These are phyloP conservation scores for Natator depressus DNA, from an alignment of 2,113 vertebrate species.

Conservation along the genomic window DNA sequence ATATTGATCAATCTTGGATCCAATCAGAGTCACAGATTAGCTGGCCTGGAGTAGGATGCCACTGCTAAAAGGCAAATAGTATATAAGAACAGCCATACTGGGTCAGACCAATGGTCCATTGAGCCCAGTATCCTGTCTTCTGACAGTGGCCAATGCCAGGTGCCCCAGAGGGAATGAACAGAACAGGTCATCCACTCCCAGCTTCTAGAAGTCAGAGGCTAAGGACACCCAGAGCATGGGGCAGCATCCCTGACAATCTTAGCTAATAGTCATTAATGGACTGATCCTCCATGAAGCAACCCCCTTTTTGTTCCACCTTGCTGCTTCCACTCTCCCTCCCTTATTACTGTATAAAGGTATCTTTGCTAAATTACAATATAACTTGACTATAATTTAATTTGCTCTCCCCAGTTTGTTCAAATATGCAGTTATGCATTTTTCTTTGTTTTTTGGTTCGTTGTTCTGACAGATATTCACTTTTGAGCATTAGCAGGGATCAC, in stretches of 20 bases:
- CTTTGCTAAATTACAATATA: neutral
- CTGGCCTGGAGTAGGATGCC: neutral
- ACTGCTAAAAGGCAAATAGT: neutral
- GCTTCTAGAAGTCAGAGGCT: neutral
- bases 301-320: no score
- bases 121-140: neutral
- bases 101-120: neutral
- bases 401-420: neutral
- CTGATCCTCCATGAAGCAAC: no score
- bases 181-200: neutral
- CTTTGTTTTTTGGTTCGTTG: neutral
- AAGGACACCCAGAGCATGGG: neutral
- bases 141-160: neutral
- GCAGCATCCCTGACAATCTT: no score
- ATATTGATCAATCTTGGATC: neutral
- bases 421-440: neutral
- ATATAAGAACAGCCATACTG: neutral
- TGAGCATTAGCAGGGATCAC: neutral
- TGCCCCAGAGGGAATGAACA: neutral
- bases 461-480: neutral
- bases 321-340: no score
- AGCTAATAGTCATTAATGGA: no score
- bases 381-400: neutral
- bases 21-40: neutral
- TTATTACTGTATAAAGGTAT: neutral